These are phyloP conservation scores for Dendrophyllia cribrosa DNA, from an alignment of 64 coral and sea anemone species.

Conservation along the genomic window DNA sequence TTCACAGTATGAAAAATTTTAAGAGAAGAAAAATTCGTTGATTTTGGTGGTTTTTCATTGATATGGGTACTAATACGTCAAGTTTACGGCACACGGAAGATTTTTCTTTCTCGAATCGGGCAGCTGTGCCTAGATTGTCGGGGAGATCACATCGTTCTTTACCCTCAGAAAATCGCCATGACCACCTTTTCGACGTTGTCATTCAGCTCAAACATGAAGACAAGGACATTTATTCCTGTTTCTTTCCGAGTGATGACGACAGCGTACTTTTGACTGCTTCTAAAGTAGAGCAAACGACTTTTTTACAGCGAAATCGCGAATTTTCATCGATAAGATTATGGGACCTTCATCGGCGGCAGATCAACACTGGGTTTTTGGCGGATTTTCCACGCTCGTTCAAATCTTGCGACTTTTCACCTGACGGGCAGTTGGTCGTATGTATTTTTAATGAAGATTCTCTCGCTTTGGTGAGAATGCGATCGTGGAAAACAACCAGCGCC, in stretches of 20 bases:
- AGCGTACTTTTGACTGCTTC: constrained; percentile 86
- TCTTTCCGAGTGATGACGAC: constrained; percentile 94
- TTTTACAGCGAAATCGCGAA: constrained; percentile 87
- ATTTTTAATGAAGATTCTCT: constrained; percentile 92
- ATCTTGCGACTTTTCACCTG: constrained; percentile 93
- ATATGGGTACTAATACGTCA: constrained; percentile 59
- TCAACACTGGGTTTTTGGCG: constrained; percentile 92
- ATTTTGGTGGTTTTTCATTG: not conserved
- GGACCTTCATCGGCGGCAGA: constrained; percentile 91
- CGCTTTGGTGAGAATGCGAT: constrained; percentile 92
- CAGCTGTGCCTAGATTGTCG: constrained; percentile 84
- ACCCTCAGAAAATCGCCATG: constrained; percentile 56
- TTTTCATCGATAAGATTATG: constrained; percentile 95
- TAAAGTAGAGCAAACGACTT: constrained; percentile 97
- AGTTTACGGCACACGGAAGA: constrained; percentile 35
- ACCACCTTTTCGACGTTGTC: constrained; percentile 83
- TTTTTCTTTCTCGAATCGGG: constrained; percentile 32
- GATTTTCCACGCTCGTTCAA: constrained; percentile 91
- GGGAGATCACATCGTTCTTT: constrained; percentile 84
- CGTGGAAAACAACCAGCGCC: constrained; percentile 93
- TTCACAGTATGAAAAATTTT: not conserved
- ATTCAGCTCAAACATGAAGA: constrained; percentile 97
- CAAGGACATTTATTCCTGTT: constrained; percentile 96
- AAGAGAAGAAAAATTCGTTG: not conserved
- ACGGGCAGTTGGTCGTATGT: constrained; percentile 89